A percentile compares a stretch with the other conserved stretches of the same genome.
Conservation (phyloP, 1,140 invertebrate species). For the Drosophila varians region DNA sequence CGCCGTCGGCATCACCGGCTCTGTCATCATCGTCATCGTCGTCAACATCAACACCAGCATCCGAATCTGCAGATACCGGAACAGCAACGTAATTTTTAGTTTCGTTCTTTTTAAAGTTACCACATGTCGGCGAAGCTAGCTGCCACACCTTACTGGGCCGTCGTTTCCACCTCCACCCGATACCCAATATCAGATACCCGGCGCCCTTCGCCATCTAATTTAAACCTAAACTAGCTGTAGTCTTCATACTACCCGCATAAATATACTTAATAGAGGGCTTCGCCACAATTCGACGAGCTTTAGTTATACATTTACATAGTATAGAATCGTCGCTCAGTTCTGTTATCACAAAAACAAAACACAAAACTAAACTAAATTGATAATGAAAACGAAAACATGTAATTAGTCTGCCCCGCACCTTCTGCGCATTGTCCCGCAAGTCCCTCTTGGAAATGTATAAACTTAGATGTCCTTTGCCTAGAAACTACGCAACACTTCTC, state of each 20-base stretch:
- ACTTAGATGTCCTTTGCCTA: conserved; percentile 19
- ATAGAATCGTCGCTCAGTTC: conserved; percentile 28
- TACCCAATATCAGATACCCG: not conserved
- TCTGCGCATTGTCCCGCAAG: conserved; percentile 4
- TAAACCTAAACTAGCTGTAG: conserved; percentile 45
- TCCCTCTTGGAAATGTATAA: conserved; percentile 47
- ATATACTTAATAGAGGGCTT: conserved; percentile 52
- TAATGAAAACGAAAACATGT: conserved; percentile 1
- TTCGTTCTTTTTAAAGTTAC: conserved; percentile 57
- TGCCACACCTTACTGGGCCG: conserved; percentile 22
- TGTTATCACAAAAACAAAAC: conserved; percentile 15
- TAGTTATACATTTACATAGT: conserved; percentile 52
- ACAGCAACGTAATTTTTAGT: conserved; percentile 81
- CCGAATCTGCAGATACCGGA: conserved; percentile 42
- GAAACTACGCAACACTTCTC: conserved; percentile 31
- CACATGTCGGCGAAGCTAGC: conserved; percentile 21
- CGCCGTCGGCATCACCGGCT: conserved; percentile 3
- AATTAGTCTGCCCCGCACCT: conserved; percentile 20
- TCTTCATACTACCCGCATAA: conserved; percentile 32
- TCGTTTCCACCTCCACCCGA: conserved; percentile 28
- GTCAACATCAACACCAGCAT: too few species aligned
- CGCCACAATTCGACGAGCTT: conserved; percentile 36
- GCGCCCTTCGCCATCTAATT: conserved; percentile 31
- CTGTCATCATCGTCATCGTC: conserved; percentile 18
- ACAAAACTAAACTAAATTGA: not conserved